A percentile compares a stretch with the other conserved stretches of the same genome.
These are phyloP conservation scores for Cryptus armator DNA, from an alignment of 2,888 invertebrate genomes.

Conservation along the genomic window DNA sequence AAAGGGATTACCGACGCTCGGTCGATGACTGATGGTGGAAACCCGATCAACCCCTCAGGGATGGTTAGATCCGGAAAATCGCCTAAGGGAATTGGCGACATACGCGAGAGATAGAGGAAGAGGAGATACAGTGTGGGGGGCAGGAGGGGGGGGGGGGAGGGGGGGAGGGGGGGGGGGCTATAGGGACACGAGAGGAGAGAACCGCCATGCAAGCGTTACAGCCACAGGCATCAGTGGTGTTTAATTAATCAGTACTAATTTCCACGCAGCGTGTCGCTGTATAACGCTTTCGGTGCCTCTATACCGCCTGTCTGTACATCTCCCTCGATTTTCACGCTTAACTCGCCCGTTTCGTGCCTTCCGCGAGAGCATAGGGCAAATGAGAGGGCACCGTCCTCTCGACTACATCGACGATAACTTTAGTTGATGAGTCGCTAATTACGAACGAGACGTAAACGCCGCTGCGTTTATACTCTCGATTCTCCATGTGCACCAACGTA, in stretches of 20 bases:
- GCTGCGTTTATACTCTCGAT: conserved; percentile 9
- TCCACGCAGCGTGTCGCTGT: conserved; percentile 27
- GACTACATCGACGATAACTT: conserved; percentile 58
- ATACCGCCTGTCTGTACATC: not conserved
- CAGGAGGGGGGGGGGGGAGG: too few relatives aligned
- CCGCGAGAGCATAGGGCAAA: conserved; percentile 18
- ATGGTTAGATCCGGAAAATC: conserved; percentile 52
- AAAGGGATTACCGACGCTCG: conserved; percentile 30
- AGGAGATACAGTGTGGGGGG: not conserved
- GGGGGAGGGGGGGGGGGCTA: conserved; percentile 9
- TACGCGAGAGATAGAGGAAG: not conserved
- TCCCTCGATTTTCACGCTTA: conserved; percentile 30
- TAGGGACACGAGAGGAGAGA: not conserved
- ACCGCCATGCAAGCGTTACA: conserved; percentile 17
- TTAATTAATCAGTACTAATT: conserved; percentile 68
- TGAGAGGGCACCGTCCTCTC: conserved; percentile 41
- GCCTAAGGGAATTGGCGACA: conserved; percentile 25
- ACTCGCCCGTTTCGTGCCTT: conserved; percentile 28
- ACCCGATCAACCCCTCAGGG: conserved; percentile 34
- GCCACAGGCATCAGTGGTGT: conserved; percentile 40
- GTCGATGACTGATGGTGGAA: conserved; percentile 53
- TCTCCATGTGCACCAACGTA: too few relatives aligned
- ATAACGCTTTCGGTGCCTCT: conserved; percentile 7
- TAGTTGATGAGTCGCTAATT: conserved; percentile 63
- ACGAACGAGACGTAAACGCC: conserved; percentile 46